Percentiles rank a stretch among this genome's conserved stretches.
Evolutionary conservation across 1,140 invertebrate genomes (phyloP).

Genomic region (Protaetia brevitarsis): DNA sequence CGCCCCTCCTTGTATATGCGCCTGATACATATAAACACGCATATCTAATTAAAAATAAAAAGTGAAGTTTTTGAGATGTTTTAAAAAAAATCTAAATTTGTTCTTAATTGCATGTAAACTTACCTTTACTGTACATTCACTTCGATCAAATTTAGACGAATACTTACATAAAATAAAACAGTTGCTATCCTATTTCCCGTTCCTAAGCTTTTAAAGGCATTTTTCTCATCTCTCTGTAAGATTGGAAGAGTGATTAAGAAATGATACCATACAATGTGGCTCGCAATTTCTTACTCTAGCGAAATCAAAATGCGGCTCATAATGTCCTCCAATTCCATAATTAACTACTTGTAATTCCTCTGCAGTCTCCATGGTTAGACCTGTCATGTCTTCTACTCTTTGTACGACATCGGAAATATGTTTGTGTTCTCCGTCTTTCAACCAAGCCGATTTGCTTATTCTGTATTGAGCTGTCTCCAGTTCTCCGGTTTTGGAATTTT

Average conservation of each 20-base stretch:
- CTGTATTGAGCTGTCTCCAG: conserved; percentile 91
- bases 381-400: conserved; percentile 76
- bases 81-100: too few relatives aligned
- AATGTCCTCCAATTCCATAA: conserved; percentile 98
- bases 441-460: conserved; percentile 97
- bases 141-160: too few relatives aligned
- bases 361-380: conserved; percentile 78
- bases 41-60: too few relatives aligned
- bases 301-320: conserved; percentile 99
- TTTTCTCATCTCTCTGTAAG: conserved; percentile 82
- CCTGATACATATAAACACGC: too few relatives aligned
- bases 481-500: conserved; percentile 91
- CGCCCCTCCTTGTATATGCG: too few relatives aligned
- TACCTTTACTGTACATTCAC: too few relatives aligned
- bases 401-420: conserved; percentile 72
- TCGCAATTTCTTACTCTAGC: too few relatives aligned
- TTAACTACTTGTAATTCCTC: conserved; percentile 97
- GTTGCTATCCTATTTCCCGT: conserved; percentile 94
- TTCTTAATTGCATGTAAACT: too few relatives aligned
- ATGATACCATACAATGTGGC: too few relatives aligned
- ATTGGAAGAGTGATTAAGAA: too few relatives aligned
- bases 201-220: conserved; percentile 82
- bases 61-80: too few relatives aligned
- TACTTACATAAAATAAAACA: conserved; percentile 83
- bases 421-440: conserved; percentile 78